Base-by-base conservation (phyloP, 2,888 invertebrate species). In the Oegoconia quadripuncta region DNA sequence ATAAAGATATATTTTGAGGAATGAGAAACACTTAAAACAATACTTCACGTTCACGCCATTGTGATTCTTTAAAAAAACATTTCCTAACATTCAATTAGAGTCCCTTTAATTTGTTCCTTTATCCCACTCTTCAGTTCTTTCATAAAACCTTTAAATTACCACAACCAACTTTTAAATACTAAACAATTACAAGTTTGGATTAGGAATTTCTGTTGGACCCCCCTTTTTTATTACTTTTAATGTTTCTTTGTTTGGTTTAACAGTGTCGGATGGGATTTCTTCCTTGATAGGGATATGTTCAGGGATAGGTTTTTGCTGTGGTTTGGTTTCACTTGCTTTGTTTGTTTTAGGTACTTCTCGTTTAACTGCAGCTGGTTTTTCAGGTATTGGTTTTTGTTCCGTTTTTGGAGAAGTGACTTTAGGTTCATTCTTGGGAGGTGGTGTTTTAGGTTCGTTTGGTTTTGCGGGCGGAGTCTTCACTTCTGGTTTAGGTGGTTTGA, bases 161-260 rank as follows among this genome's bases (percentile, higher is more conserved):
- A 32, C 32, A 32, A 31, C 31, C 31, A 18, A 20, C n/a, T n/a
- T n/a, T 20, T 20, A 31, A 12, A 4, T 20, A 18, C 27, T 13
- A 13, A 20, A 20, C 23, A 32, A 41, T 69, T 72, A 76, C 46
- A 67, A 41, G 38, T 68, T 62, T 42, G 74, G 79, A 47, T 77
- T 72, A 30, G 83, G 87, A 13, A 88, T 88, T 52, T 86, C 88
- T 14, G 74, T 63, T 1, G 88, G 88, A 7, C 91, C 91, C 41
- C 79, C 88, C 54, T 88, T 90, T 55, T 86, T 90, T 40, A 91
- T 91, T 2, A 91, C 89, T 71, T 90, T 91, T 16, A 91, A 75
- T 33, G 81, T 89, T 48, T 89, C 88, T 42, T 81, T 79, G 50
- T 68, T 68, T 1, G 90, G 90, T 38, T 89, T 88, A 13, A 71